Conservation (phyloP, 2,888 invertebrate species). For the Pristionchus maxplancki region DNA sequence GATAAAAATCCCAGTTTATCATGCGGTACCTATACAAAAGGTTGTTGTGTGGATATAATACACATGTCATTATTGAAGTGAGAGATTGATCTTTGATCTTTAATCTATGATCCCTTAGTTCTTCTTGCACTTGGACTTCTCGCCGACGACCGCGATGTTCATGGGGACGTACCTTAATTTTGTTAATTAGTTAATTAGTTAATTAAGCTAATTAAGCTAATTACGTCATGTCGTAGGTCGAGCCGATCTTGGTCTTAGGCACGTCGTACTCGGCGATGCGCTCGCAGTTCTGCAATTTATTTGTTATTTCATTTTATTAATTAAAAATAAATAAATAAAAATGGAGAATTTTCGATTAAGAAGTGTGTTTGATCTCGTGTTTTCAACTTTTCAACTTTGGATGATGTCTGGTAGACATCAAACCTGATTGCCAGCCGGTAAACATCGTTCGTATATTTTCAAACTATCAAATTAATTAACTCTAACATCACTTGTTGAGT, state of each 20-base stretch:
- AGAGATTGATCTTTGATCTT: not conserved
- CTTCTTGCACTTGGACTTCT: conserved; percentile 48
- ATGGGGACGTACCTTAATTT: conserved; percentile 34
- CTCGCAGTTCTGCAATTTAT: conserved; percentile 41
- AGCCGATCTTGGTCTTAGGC: conserved; percentile 46
- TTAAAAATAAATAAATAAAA: not conserved
- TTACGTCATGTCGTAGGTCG: conserved; percentile 47
- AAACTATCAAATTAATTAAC: not conserved
- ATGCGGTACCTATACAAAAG: conserved; percentile 38
- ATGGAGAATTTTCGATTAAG: no score
- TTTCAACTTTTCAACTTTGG: not conserved
- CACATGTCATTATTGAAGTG: conserved; percentile 28
- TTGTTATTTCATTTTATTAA: not conserved
- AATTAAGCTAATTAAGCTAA: not conserved
- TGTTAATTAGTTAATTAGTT: not conserved
- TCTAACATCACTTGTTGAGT: no score
- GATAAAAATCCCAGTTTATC: not conserved
- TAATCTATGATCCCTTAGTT: conserved; percentile 33
- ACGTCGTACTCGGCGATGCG: conserved; percentile 45
- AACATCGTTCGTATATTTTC: not conserved
- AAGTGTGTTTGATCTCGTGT: not conserved
- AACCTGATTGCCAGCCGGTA: not conserved
- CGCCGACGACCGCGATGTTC: conserved; percentile 40
- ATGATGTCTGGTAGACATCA: not conserved
- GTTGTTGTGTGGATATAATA: not conserved